Evolutionary conservation across 1,140 invertebrate species (phyloP), one percentile per base, ranked within the genome.

Genomic region (Daktulosphaira vitifoliae): DNA sequence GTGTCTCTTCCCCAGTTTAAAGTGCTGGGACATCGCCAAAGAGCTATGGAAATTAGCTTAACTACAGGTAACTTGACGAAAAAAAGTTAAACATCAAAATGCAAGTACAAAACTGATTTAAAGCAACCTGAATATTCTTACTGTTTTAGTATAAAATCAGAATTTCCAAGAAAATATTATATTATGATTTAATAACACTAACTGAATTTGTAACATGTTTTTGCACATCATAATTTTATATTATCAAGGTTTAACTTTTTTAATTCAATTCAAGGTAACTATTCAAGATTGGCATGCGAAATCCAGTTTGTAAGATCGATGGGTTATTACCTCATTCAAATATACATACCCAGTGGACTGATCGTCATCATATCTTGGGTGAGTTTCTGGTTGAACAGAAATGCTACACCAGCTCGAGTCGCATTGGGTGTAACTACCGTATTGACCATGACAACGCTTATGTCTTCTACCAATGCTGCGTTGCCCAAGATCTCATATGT

Each of bases 291-390:
- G 81, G 89, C 91, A 68, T 93, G 91, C 79, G 90, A 96, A 80
- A 94, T 98, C 76, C 91, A 95, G 78, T 94, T 98, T 79, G 91
- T 92, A 67, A 85, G 94, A 69, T 95, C 91, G 72, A 93, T 98
- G 88, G 94, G 95, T 73, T 98, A 97, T 82, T 98, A 98, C 81
- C 81, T 97, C 72, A 98, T 97, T 80, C 95, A 98, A 80, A 98
- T 97, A 77, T 97, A 97, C 81, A 95, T 98, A 79, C 95, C 94
- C 71, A 95, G 92, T 75, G 89, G 91, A 76, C 84, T 98, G 76
- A 97, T 98, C 78, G 94, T 98, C 76, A 93, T 96, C 79, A 96
- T 97, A 79, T 96, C 92, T 70, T 97, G 94, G 93, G 93, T 97
- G 74, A 92, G 89, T 74, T 94, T 93, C 81, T 93, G 89, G 89